Percentiles rank a stretch among this genome's conserved stretches.
Evolutionary conservation across 2,113 vertebrate genomes (phyloP).

Genomic region (Hippocampus abdominalis): DNA sequence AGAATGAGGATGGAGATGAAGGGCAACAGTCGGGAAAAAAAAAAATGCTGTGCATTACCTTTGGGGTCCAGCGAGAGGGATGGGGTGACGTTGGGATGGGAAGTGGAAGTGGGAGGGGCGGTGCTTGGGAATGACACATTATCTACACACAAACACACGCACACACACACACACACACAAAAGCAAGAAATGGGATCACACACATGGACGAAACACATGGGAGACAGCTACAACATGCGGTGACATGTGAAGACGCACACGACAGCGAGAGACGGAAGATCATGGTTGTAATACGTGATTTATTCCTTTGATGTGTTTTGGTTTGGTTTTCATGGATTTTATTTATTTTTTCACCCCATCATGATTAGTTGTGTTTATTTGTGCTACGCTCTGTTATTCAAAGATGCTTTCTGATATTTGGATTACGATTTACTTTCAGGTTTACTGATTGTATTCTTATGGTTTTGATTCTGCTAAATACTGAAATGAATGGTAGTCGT

Average conservation of each 20-base stretch:
- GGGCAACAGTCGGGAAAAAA: slow-evolving; percentile 2
- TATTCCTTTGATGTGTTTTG: background rate
- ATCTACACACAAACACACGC: slow-evolving; percentile 69
- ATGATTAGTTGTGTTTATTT: background rate
- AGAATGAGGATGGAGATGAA: slow-evolving; percentile 28
- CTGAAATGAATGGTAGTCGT: too few species aligned
- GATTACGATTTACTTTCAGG: background rate
- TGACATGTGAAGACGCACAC: too few species aligned
- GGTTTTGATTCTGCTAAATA: background rate
- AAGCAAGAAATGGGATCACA: slow-evolving; percentile 52
- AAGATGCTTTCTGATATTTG: background rate
- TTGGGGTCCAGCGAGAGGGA: slow-evolving; percentile 30
- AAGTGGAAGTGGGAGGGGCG: slow-evolving; percentile 58
- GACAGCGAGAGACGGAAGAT: too few species aligned
- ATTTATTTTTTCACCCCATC: background rate
- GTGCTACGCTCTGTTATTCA: background rate
- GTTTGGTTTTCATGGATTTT: too few species aligned
- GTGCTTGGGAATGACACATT: slow-evolving; percentile 66
- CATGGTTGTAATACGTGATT: too few species aligned
- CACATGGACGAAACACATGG: slow-evolving; percentile 41
- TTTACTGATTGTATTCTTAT: background rate
- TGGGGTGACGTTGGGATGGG: slow-evolving; percentile 48
- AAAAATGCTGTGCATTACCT: slow-evolving; percentile 57
- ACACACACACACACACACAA: slow-evolving; percentile 54
- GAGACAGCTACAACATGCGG: slow-evolving; percentile 47